phyloP scores from a whole-genome alignment of 2,113 vertebrate species.

The Laterallus jamaicensis region DNA sequence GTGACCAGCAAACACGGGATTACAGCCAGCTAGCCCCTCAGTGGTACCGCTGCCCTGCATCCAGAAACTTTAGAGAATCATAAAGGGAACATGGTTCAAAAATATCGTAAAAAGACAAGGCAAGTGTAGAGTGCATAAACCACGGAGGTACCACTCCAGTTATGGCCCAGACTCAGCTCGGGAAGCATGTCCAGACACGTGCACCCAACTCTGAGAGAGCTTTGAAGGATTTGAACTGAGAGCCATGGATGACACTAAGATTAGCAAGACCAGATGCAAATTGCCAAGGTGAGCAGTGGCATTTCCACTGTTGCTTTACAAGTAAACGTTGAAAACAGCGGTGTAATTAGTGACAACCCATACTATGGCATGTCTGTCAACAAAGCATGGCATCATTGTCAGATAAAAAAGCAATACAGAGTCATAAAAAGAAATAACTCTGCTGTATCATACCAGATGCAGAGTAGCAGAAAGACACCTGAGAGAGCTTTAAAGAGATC shows the following conservation, averaged over 20 bases:
- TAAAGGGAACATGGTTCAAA: neutral
- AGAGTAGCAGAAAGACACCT: conserved; percentile 32
- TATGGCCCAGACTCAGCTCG: neutral
- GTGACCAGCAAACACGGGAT: neutral
- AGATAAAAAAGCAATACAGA: conserved; percentile 10
- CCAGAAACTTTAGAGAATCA: neutral
- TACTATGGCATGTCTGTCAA: neutral
- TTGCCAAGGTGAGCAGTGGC: neutral
- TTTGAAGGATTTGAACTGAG: neutral
- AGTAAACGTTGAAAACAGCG: conserved; percentile 17
- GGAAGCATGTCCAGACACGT: neutral
- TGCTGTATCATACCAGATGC: conserved; percentile 24
- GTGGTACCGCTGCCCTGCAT: neutral
- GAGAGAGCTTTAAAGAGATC: conserved; percentile 34
- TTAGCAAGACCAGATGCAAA: neutral
- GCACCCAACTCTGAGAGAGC: neutral
- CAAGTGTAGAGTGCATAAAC: neutral
- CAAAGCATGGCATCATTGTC: neutral
- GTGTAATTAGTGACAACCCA: neutral
- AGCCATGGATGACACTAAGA: neutral
- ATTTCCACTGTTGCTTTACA: neutral
- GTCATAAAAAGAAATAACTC: conserved; percentile 38
- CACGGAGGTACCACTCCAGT: neutral
- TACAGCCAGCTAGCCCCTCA: neutral
- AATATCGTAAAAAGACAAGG: neutral